Evolutionary conservation across 1,140 invertebrate genomes (phyloP).

Genomic region (Bombus waltoni): DNA sequence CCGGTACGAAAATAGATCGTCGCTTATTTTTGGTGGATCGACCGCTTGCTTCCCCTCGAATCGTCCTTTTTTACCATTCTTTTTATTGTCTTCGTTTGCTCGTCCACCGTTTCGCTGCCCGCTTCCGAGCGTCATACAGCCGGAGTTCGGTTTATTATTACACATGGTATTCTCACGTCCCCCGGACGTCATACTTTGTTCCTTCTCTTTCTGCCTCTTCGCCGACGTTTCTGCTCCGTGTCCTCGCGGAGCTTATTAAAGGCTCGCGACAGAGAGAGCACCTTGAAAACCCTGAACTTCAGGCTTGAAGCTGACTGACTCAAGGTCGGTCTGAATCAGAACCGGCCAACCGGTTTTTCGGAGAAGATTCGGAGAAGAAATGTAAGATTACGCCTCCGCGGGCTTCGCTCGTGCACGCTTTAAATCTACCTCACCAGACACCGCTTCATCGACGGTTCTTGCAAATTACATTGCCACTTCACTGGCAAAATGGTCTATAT

Average conservation of each 20-base stretch:
- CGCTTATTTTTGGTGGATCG: constrained; percentile 62
- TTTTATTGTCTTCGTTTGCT: constrained; percentile 43
- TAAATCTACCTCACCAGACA: constrained; percentile 26
- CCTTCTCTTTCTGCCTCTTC: constrained; percentile 4
- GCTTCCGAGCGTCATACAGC: constrained; percentile 23
- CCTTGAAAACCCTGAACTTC: constrained; percentile 68
- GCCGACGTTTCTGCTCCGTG: neutral
- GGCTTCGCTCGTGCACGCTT: neutral
- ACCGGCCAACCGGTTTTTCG: constrained; percentile 64
- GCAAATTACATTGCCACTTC: constrained; percentile 19
- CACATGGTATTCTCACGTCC: constrained; percentile 43
- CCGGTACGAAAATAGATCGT: constrained; percentile 61
- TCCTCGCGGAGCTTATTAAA: constrained; percentile 60
- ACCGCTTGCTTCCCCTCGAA: constrained; percentile 17
- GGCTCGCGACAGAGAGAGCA: constrained; percentile 45
- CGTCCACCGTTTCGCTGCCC: constrained; percentile 28
- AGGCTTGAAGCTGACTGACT: constrained; percentile 58
- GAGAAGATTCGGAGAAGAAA: constrained; percentile 65
- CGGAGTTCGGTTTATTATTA: constrained; percentile 62
- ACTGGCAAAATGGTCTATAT: neutral
- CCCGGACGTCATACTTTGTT: constrained; percentile 11
- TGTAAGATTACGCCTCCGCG: constrained; percentile 57
- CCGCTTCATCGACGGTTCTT: neutral
- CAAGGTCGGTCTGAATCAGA: constrained; percentile 66
- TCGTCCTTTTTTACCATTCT: constrained; percentile 6